A percentile compares a stretch with the other conserved stretches of the same genome.
These are phyloP conservation scores for Drymodes brunneopygia DNA, from an alignment of 2,113 vertebrate genomes.

Conservation along the genomic window DNA sequence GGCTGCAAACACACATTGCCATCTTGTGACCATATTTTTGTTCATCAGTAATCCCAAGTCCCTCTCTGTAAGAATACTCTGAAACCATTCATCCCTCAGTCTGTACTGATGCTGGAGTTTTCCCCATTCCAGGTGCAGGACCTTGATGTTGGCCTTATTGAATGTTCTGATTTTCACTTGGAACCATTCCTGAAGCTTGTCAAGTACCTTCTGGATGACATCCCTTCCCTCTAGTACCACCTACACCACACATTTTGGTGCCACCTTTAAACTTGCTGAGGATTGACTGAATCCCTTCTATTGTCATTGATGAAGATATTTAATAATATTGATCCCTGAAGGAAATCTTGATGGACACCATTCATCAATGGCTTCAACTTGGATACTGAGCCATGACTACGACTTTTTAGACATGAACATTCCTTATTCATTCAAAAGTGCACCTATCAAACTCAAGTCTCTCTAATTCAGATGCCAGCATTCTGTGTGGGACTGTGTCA, in stretches of 20 bases:
- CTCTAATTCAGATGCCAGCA: not conserved
- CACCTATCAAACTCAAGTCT: not conserved
- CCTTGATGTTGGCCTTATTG: not conserved
- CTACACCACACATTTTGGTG: not conserved
- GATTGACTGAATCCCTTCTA: not conserved
- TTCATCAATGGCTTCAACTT: not conserved
- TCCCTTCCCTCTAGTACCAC: not conserved
- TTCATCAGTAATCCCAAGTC: not conserved
- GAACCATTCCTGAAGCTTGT: not conserved
- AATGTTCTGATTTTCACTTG: not conserved
- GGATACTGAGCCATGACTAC: not conserved
- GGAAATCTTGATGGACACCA: not conserved
- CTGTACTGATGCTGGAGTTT: not conserved
- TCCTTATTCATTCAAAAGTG: not conserved
- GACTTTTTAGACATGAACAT: not conserved
- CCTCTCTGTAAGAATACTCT: not conserved
- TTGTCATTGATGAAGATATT: not conserved
- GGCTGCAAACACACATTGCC: accelerated
- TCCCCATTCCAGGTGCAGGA: not conserved
- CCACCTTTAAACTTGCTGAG: not conserved
- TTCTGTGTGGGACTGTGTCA: not conserved
- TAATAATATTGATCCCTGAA: not conserved
- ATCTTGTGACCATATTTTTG: accelerated
- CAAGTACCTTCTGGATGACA: not conserved
- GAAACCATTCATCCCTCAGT: not conserved